phyloP scores from a whole-genome alignment of 2,797 vertebrate genomes.

The Malacoraja senta region DNA sequence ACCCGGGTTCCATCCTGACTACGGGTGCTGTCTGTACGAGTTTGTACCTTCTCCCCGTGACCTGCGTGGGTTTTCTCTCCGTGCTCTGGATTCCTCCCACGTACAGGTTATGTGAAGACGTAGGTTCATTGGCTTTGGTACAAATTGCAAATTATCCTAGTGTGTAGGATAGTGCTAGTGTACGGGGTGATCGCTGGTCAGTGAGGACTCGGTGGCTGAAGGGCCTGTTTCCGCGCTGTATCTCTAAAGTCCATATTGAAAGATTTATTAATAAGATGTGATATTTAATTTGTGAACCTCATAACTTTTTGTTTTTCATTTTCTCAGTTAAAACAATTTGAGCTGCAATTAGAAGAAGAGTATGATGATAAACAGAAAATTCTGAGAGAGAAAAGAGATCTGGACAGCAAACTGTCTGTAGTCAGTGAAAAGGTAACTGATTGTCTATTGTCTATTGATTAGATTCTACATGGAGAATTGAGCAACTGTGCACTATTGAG shows the following conservation, averaged over 20 bases:
- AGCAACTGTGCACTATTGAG: neutral
- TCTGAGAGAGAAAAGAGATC: constrained; percentile 81
- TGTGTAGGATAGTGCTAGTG: no score
- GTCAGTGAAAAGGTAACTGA: constrained; percentile 77
- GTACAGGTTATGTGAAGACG: no score
- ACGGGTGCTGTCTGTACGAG: no score
- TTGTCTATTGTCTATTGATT: neutral
- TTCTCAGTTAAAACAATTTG: constrained; percentile 85
- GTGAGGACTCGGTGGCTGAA: no score
- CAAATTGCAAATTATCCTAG: no score
- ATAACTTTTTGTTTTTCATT: constrained; percentile 27
- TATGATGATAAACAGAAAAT: constrained; percentile 96
- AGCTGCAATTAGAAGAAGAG: constrained; percentile 89
- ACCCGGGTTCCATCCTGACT: no score
- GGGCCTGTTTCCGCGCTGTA: no score
- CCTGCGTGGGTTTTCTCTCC: no score
- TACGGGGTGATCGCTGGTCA: no score
- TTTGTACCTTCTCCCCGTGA: no score
- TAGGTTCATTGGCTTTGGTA: no score
- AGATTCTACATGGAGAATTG: neutral
- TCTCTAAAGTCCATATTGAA: neutral
- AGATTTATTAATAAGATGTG: neutral
- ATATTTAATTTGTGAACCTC: neutral
- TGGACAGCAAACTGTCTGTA: constrained; percentile 76
- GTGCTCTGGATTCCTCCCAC: no score